Conservation (phyloP, 2,113 vertebrate genomes). For the Xiphophorus couchianus region DNA sequence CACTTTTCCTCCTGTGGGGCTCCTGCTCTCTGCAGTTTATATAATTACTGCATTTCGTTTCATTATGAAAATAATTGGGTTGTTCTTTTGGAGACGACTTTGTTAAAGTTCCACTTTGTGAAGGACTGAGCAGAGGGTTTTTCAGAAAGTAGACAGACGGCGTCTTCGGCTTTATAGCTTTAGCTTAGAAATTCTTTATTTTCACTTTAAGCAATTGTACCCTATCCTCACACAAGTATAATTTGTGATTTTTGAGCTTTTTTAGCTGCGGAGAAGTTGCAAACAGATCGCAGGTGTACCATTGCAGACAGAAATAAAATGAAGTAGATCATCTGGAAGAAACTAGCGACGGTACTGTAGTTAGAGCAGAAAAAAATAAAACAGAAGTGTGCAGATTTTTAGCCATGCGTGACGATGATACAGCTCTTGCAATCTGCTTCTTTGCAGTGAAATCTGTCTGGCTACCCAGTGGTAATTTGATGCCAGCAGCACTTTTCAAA, state of each 20-base stretch:
- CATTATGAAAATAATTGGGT: conserved; percentile 37
- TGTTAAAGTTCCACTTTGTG: not conserved
- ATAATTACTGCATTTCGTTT: conserved; percentile 46
- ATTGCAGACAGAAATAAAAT: conserved; percentile 20
- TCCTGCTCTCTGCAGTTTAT: conserved; percentile 29
- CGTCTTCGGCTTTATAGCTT: not conserved
- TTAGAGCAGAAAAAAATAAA: conserved; percentile 11
- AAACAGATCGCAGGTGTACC: conserved; percentile 9
- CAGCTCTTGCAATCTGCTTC: conserved; percentile 1
- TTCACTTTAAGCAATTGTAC: not conserved
- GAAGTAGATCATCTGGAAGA: conserved; percentile 27
- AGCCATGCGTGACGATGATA: not conserved
- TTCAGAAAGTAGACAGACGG: not conserved
- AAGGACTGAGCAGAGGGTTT: not conserved
- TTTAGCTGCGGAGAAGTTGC: not conserved
- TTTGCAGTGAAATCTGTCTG: not conserved
- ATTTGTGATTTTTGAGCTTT: not conserved
- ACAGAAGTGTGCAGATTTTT: conserved; percentile 15
- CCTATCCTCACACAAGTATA: not conserved
- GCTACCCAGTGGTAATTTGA: not conserved
- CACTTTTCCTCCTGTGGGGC: conserved; percentile 42
- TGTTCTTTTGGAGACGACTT: conserved; percentile 31
- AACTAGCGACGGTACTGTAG: conserved; percentile 8
- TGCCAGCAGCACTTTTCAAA: not conserved
- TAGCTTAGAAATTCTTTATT: not conserved